Percentiles rank a stretch among this genome's conserved stretches.
phyloP scores from a whole-genome alignment of 2,888 invertebrate species.

The Lithophane socia region DNA sequence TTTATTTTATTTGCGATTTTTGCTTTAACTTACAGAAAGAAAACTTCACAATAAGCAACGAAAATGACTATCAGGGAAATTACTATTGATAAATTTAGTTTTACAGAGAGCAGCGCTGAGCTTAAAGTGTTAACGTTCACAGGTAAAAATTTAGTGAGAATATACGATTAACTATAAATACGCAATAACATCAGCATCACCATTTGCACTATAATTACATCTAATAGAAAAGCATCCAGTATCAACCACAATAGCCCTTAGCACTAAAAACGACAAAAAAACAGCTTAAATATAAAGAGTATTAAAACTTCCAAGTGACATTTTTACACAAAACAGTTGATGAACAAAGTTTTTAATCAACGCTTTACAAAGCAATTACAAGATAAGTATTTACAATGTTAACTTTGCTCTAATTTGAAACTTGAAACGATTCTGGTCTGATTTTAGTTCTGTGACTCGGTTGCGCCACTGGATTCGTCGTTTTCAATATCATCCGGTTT shows the following conservation, averaged over 20 bases:
- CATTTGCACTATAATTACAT: slow-evolving; percentile 46
- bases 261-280: slow-evolving; percentile 50
- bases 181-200: slow-evolving; percentile 13
- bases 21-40: not conserved
- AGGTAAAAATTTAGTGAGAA: slow-evolving; percentile 20
- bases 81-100: not conserved
- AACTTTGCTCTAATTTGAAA: slow-evolving; percentile 51
- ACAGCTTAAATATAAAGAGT: slow-evolving; percentile 62
- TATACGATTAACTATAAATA: slow-evolving; percentile 15
- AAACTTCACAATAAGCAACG: not conserved
- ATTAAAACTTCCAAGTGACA: slow-evolving; percentile 69
- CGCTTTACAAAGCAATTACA: slow-evolving; percentile 73
- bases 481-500: slow-evolving; percentile 77
- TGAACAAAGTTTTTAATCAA: slow-evolving; percentile 76
- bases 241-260: slow-evolving; percentile 57
- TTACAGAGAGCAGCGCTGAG: not conserved
- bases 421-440: slow-evolving; percentile 62
- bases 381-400: slow-evolving; percentile 67
- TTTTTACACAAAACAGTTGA: slow-evolving; percentile 74
- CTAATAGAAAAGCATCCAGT: slow-evolving; percentile 58
- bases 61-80: not conserved
- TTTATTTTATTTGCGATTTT: slow-evolving; percentile 1
- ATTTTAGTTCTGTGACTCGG: slow-evolving; percentile 73
- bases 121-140: not conserved
- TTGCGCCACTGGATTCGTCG: slow-evolving; percentile 78